These are phyloP conservation scores for Aegotheles bennettii DNA, from an alignment of 2,113 vertebrate species.

Conservation along the genomic window DNA sequence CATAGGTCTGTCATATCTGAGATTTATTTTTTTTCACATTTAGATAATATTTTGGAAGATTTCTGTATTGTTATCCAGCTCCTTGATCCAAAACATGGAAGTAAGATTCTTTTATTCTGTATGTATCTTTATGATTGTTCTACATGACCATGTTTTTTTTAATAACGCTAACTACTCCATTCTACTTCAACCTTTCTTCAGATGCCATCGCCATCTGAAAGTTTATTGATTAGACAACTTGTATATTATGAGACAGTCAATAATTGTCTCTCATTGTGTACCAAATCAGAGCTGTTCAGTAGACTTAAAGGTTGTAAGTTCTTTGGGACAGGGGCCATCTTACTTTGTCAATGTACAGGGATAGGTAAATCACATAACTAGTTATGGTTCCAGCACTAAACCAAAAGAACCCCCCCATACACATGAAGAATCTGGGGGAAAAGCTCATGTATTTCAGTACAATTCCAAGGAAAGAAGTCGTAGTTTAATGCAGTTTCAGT, in stretches of 20 bases:
- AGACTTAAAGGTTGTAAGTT: neutral
- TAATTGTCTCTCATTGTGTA: neutral
- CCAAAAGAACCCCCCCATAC: neutral
- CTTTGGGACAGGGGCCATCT: neutral
- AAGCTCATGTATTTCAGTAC: neutral
- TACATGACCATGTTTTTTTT: neutral
- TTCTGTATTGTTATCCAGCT: neutral
- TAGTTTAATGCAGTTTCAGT: neutral
- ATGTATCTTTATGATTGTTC: neutral
- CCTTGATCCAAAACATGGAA: neutral
- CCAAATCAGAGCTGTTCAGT: neutral
- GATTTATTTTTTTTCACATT: neutral
- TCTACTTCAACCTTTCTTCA: neutral
- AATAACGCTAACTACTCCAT: neutral
- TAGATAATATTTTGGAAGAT: neutral
- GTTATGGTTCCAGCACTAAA: neutral
- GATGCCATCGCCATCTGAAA: neutral
- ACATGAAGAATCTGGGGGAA: neutral
- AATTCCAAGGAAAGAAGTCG: neutral
- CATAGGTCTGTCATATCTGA: neutral
- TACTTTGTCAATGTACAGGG: neutral
- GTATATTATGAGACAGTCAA: neutral
- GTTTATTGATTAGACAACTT: neutral
- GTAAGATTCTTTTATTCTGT: neutral
- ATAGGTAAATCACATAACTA: neutral